Base-by-base conservation (phyloP, 2,113 vertebrate genomes). In the Podarcis cretensis region DNA sequence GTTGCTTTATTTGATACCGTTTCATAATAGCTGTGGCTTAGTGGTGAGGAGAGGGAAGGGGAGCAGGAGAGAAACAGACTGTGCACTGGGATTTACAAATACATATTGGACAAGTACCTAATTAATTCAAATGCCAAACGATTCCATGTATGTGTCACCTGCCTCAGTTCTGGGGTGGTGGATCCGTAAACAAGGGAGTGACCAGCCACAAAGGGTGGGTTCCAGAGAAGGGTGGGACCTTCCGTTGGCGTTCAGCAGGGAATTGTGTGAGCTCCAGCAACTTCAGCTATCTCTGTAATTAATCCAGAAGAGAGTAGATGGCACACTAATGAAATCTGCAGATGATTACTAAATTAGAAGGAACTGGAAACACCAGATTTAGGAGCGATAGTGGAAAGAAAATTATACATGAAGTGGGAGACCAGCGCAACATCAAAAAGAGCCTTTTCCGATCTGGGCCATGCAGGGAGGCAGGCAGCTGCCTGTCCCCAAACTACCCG, bases 201-300 rank as follows among this genome's bases (percentile, higher is more conserved):
- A 82, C 75, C 82, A 75, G 77, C 32, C 40, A 25, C 18, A 81
- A 57, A 94, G 32, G 54, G 69, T 68, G 35, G 68, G 80, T 32
- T 25, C 23, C 63, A 27, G 57, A 63, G 83, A 32, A 21, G 14
- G 68, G 65, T 21, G 32, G 57, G 76, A 6, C n/a, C 86, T 92
- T 77, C 40, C 83, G 40, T 35, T 73, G 78, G 84, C 43, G 40
- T 87, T 91, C 85, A 57, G 68, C 2, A 1, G 80, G 69, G 71
- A 83, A 75, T 81, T 81, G 27, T 65, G 9, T 48, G 30, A 89
- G 81, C 76, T 86, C 87, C 75, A 63, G 73, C 88, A 83, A 84
- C 75, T 40, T 35, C 85, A 81, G 90, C 30, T 90, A 93, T 86
- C 35, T 90, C 85, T 71, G 35, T 65, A 37, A 48, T 90, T 94